Base-by-base conservation (phyloP, 2,888 invertebrate genomes). In the Pachymerium ferrugineum region DNA sequence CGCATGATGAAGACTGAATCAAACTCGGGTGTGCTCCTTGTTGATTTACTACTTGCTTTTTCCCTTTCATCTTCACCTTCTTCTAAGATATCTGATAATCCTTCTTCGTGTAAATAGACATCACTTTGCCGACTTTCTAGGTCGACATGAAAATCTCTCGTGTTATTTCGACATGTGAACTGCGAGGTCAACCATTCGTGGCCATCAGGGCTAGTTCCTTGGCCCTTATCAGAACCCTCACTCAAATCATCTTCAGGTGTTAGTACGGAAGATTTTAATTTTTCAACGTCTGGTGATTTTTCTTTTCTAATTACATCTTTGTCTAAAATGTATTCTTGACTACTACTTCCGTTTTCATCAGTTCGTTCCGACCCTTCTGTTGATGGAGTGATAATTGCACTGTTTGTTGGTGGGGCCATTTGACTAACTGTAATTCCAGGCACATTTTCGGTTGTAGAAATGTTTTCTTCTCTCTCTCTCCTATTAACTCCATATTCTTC, bases 1-100 rank as follows among this genome's bases (percentile, higher is more conserved):
- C 91, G 88, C n/a, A 92, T 89, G 73, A 92, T 89, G 74, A 93
- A 83, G 78, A 92, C 89, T 0, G 62, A 62, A 83, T 94, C 94
- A 78, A 92, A 94, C 80, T 96, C 96, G 0, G 96, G 96, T 0
- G 95, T 92, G 79, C 94, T 95, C 6, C 94, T 93, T 76, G 90
- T 90, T 0, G 94, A 94, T 8, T 30, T 68, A 2, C 14, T 38
- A 74, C 47, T 29, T 1, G 71, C 74, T 70, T 47, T 74, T 72
- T 92, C 92, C 80, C 81, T 81, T 83, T 95, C 95, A 83, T 95
- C 94, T 77, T 78, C 77, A 29, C 76, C 76, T 47, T 78, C 78
- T 74, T 94, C 93, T 83, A 94, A 93, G 62, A 94, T 94, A 79
- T 95, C 94, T 84, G 94, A 94, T 47, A 94, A 83, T 38, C 77